Percentiles rank a stretch among this genome's conserved stretches.
Evolutionary conservation across 1,140 invertebrate genomes (phyloP).

Genomic region (Zaprionus taronus): DNA sequence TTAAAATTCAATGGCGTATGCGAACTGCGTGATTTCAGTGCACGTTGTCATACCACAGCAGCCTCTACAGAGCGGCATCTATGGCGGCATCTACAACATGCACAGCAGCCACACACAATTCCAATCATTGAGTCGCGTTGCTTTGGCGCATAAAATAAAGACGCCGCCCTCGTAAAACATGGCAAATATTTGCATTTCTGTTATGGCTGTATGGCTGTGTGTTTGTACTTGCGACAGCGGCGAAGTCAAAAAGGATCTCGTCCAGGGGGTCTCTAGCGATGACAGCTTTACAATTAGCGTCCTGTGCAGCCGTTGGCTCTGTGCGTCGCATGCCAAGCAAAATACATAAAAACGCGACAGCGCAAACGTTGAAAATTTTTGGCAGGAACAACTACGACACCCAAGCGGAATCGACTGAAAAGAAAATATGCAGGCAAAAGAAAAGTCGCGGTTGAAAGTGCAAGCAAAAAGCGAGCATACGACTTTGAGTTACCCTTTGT

Average conservation of each 20-base stretch:
- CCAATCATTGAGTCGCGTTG: slow-evolving; percentile 58
- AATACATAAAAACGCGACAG: slow-evolving; percentile 1
- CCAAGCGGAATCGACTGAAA: slow-evolving; percentile 7
- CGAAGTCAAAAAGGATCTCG: slow-evolving; percentile 38
- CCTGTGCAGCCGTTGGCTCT: slow-evolving; percentile 12
- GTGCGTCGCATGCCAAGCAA: slow-evolving; percentile 5
- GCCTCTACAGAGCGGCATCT: not conserved
- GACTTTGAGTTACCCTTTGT: not conserved
- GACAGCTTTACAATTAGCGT: slow-evolving; percentile 35
- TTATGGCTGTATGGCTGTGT: not conserved
- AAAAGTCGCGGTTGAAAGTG: not conserved
- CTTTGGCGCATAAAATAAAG: slow-evolving; percentile 25
- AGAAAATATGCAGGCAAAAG: slow-evolving; percentile 1
- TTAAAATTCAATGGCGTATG: slow-evolving; percentile 78
- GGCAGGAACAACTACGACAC: slow-evolving; percentile 18
- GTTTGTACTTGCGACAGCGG: slow-evolving; percentile 7
- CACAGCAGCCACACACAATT: slow-evolving; percentile 47
- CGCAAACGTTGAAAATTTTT: slow-evolving; percentile 18
- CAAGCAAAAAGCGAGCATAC: not conserved
- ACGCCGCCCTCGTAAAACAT: slow-evolving; percentile 36
- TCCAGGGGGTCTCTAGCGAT: not conserved
- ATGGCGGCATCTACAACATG: not conserved
- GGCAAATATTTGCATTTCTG: slow-evolving; percentile 72
- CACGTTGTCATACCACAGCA: slow-evolving; percentile 50
- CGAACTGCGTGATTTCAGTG: slow-evolving; percentile 70